Evolutionary conservation across 2,797 vertebrate genomes (phyloP), one percentile per base, ranked within the genome.

Genomic region (Furcifer pardalis): DNA sequence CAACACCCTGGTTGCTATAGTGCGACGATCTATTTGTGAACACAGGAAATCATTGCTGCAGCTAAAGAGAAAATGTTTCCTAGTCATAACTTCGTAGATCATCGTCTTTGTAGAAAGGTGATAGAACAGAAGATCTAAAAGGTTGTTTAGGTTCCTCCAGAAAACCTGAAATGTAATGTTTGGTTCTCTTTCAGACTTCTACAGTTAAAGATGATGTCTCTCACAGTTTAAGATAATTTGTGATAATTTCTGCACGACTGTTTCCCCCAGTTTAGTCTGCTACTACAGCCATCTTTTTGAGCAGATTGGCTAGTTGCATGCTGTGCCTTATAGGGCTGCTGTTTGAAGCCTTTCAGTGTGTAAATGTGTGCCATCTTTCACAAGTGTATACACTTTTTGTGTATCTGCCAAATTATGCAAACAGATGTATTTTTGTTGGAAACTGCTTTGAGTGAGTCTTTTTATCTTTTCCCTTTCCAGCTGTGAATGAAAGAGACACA

Each of bases 401-500:
- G 44, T 90, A 92, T 84, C 84, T 93, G 81, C 89, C 84, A 91
- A 94, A 92, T 77, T 27, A 7, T 91, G 91, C 91, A 95, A 93
- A 59, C 1, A 82, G 87, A 93, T 85, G 56, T 4, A 81, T 87
- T 77, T 63, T 8, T 30, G 2, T 83, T 86, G 32, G 75, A 74
- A 87, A 86, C 82, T 81, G 84, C 40, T 89, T 87, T 88, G 86
- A 85, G 66, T 81, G 80, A 87, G 89, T 77, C 81, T 91, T 15
- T 84, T 74, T 9, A 83, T 74, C 15, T 13, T 80, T 91, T 83
- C 74, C 77, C 87, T 66, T 77, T 95, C 85, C 92, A 98, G 98
- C 96, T 94, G 93, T 96, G 97, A 94, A 97, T 97, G 97, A 97
- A 82, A 95, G 30, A 84, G 88, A 79, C 85, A n/a, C 81, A 74